Base-by-base conservation (phyloP, 2,888 invertebrate species). In the Acronicta psi region DNA sequence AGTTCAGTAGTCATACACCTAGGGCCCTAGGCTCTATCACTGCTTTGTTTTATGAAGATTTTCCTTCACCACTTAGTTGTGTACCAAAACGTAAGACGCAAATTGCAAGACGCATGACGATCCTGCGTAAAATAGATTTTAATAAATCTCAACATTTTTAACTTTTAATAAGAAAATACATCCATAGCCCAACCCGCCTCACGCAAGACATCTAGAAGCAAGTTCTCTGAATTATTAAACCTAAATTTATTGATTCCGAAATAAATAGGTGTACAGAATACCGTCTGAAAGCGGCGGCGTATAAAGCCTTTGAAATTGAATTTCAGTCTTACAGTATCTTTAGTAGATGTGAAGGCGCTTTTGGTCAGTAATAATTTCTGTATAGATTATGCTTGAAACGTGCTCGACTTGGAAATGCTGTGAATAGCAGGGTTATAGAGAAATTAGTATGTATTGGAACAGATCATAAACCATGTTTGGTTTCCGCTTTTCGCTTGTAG, bases 231-330 rank as follows among this genome's bases (percentile, higher is more conserved):
- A 73, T 73, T 72, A 73, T 77, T 71, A 71, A 74, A 59, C 51
- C 53, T 49, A 60, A 67, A 74, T 74, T 66, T 73, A 78, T 77
- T 63, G 76, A 68, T 63, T 57, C 51, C 50, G 60, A 69, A 77
- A 73, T 73, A 76, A 73, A 78, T 78, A 78, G 72, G 51, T 54
- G 17, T 46, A 67, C 53, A 61, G 65, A 72, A 69, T 46, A 55
- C 54, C 36, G 42, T 29, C 59, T 63, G 54, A 67, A 61, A 63
- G 45, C 43, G 43, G 53, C 50, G 43, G 57, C 43, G 43, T 46
- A 51, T 52, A 68, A 73, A 76, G 72, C 76, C 51, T 71, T 62
- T 56, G 54, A 67, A 71, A 77, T 73, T 73, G 73, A 77, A 74
- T 73, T 77, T 77, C 58, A 55, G 51, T 41, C 56, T 61, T 29